These are phyloP conservation scores for Heterocephalus glaber DNA, from an alignment of 2,113 vertebrate genomes.

Conservation along the genomic window DNA sequence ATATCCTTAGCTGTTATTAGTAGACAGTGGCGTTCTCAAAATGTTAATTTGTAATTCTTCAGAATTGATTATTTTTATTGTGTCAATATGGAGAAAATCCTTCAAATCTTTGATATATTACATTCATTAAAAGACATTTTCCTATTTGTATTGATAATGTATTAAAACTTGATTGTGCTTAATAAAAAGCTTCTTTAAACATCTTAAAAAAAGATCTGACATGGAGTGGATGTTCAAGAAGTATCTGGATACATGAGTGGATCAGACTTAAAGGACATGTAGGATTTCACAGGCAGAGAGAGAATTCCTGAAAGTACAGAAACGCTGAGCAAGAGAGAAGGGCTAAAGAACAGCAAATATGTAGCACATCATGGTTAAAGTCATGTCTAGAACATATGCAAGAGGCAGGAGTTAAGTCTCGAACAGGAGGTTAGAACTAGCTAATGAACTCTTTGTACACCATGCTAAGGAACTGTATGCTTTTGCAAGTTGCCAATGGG, in stretches of 20 bases:
- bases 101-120: slow-evolving; percentile 88
- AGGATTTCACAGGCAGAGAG: neutral
- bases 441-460: neutral
- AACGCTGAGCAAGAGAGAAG: neutral
- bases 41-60: slow-evolving; percentile 87
- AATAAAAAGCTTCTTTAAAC: slow-evolving; percentile 89
- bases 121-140: slow-evolving; percentile 87
- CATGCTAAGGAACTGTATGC: neutral
- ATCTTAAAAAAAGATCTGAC: slow-evolving; percentile 60
- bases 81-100: slow-evolving; percentile 86
- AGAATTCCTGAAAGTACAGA: neutral
- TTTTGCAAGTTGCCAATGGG: neutral
- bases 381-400: neutral
- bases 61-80: slow-evolving; percentile 85
- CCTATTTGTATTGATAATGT: slow-evolving; percentile 90
- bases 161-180: slow-evolving; percentile 89
- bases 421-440: neutral
- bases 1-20: slow-evolving; percentile 68
- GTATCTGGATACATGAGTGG: neutral
- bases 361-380: neutral
- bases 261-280: neutral
- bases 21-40: slow-evolving; percentile 87
- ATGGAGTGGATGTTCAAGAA: neutral
- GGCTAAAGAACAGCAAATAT: neutral
- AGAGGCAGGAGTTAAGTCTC: neutral